Evolutionary conservation across 2,113 vertebrate species (phyloP), one percentile per base, ranked within the genome.

Genomic region (Tachycineta bicolor): DNA sequence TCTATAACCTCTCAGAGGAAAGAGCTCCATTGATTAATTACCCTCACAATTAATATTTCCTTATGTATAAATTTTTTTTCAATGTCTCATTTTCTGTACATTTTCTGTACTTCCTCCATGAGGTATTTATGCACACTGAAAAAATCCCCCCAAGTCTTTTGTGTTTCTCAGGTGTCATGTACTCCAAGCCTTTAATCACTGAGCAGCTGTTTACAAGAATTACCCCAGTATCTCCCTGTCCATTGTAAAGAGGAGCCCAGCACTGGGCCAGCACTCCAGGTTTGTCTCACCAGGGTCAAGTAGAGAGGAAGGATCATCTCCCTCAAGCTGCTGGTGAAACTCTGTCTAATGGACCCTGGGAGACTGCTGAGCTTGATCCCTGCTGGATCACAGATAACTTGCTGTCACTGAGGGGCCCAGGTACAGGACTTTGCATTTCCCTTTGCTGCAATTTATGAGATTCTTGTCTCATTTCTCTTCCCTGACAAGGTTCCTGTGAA

Each of bases 341-440:
- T 52, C 31, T 82, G 19, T 18, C 34, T 50, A 33, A 46, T 9
- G 18, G 34, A 75, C 11, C 2, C n/a, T 31, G 52, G 17, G 17
- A 80, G 10, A 20, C 6, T 53, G 11, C 33, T 53, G 26, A 16
- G 12, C 12, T 47, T 50, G 41, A 14, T 43, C 43, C 20, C 11
- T 37, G 17, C 37, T 76, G 31, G 18, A 37, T 44, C 68, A 75
- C 9, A 44, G 21, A 39, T 13, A 44, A 5, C 14, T 39, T 68
- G 58, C 2, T 39, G n/a, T 20, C 5, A 0, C 6, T 1, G 5
- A 87, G 20, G 31, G 33, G 3, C 7, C 5, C 11, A 71, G 14
- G 15, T 20, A 41, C 2, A 49, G 20, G 13, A 59, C 6, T 87
- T 87, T 56, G 9, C 6, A 63, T 18, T 80, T 76, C 20, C 10